Conservation (phyloP, 2,888 invertebrate species). For the Cantharis rustica region DNA sequence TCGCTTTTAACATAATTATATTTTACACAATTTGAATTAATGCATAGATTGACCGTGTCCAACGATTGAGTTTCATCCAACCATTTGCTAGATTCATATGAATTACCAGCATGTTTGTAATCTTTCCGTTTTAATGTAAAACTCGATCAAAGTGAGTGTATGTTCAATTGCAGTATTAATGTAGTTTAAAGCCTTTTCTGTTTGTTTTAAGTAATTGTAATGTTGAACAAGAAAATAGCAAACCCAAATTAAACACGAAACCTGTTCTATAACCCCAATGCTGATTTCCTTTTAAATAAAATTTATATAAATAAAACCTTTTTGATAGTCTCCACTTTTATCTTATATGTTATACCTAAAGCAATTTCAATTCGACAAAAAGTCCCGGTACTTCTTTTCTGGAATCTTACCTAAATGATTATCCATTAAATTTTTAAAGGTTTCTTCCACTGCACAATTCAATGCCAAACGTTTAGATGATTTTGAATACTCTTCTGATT, state of each 20-base stretch:
- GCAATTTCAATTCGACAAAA: slow-evolving; percentile 86
- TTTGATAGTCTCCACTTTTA: slow-evolving; percentile 77
- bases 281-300: no score
- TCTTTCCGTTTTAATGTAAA: slow-evolving; percentile 96
- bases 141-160: slow-evolving; percentile 99
- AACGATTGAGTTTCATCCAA: slow-evolving; percentile 97
- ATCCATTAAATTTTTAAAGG: slow-evolving; percentile 79
- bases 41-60: slow-evolving; percentile 98
- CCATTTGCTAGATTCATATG: slow-evolving; percentile 89
- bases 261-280: slow-evolving; percentile 80
- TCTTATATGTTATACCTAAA: slow-evolving; percentile 61
- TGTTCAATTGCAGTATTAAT: slow-evolving; percentile 95
- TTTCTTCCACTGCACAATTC: slow-evolving; percentile 79
- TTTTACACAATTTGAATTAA: slow-evolving; percentile 99
- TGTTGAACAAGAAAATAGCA: slow-evolving; percentile 97
- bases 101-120: slow-evolving; percentile 98
- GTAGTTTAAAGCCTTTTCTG: slow-evolving; percentile 82
- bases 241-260: slow-evolving; percentile 94
- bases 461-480: slow-evolving; percentile 90
- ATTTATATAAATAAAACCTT: slow-evolving; percentile 77
- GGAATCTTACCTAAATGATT: slow-evolving; percentile 85
- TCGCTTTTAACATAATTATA: slow-evolving; percentile 96
- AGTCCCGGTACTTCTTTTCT: slow-evolving; percentile 98
- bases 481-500: slow-evolving; percentile 77
- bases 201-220: slow-evolving; percentile 84